Evolutionary conservation across 2,888 invertebrate genomes (phyloP).

Genomic region (Germaria angustata): DNA sequence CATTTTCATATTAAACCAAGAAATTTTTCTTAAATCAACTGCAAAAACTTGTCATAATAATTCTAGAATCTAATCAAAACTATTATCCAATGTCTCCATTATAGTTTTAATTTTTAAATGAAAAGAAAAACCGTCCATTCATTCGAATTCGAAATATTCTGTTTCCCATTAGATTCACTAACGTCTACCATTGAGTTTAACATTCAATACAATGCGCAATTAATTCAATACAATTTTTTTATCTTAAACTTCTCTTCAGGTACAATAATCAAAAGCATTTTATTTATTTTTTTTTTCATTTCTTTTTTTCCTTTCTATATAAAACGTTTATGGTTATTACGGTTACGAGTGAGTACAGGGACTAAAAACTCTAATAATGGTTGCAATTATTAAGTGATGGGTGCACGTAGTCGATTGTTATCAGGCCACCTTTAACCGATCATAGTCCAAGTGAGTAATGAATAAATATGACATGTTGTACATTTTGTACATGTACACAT

Average conservation of each 20-base stretch:
- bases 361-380: constrained; percentile 36
- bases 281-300: background rate
- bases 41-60: background rate
- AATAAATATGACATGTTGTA: constrained; percentile 10
- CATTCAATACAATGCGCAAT: constrained; percentile 17
- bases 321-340: constrained; percentile 20
- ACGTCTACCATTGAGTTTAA: background rate
- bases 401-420: constrained; percentile 49
- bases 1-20: too few species aligned
- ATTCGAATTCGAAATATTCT: background rate
- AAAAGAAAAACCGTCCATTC: background rate
- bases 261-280: background rate
- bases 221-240: background rate
- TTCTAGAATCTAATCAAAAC: too few species aligned
- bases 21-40: background rate
- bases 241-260: background rate
- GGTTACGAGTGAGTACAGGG: background rate
- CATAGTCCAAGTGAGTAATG: constrained; percentile 19
- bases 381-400: constrained; percentile 35
- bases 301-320: too few species aligned
- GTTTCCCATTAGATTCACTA: background rate
- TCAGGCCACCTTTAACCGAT: constrained; percentile 26
- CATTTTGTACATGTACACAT: background rate
- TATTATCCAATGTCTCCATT: too few species aligned
- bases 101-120: background rate